Evolutionary conservation across 2,797 vertebrate genomes (phyloP).

Genomic region (Lates japonicus): DNA sequence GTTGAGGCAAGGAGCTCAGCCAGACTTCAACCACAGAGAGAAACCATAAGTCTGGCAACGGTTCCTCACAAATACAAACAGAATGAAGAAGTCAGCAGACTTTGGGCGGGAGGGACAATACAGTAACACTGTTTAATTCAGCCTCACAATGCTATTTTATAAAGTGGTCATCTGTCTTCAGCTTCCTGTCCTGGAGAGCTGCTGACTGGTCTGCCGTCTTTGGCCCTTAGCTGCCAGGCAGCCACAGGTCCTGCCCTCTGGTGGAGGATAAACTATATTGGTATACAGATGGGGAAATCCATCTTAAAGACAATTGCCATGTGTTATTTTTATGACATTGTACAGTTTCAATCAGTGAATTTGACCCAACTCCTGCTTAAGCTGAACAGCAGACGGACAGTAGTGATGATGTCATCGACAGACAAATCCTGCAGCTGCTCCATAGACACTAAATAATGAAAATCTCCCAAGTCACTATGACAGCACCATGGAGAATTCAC

Average conservation of each 20-base stretch:
- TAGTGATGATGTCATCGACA: slow-evolving; percentile 23
- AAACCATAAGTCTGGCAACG: slow-evolving; percentile 1
- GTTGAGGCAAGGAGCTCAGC: slow-evolving; percentile 11
- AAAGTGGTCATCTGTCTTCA: slow-evolving; percentile 6
- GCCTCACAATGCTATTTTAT: background rate
- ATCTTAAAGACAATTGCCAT: background rate
- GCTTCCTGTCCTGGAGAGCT: background rate
- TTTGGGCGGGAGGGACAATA: slow-evolving; percentile 1
- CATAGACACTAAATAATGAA: slow-evolving; percentile 32
- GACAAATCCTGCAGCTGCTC: slow-evolving; percentile 37
- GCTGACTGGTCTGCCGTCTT: background rate
- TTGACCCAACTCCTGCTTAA: background rate
- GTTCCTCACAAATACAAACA: slow-evolving; percentile 5
- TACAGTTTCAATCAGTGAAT: slow-evolving; percentile 1
- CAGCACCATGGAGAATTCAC: slow-evolving; percentile 22
- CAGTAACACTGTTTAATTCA: slow-evolving; percentile 14
- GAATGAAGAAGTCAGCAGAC: slow-evolving; percentile 27
- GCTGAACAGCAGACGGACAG: background rate
- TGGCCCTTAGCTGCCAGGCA: background rate
- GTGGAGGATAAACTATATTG: background rate
- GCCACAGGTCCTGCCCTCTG: slow-evolving; percentile 27
- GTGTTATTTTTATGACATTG: background rate
- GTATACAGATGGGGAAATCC: slow-evolving; percentile 24
- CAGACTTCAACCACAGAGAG: slow-evolving; percentile 4
- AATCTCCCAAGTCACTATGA: slow-evolving; percentile 2